These are phyloP conservation scores for Lithophane ornitopus DNA, from an alignment of 2,888 invertebrate genomes.

Conservation along the genomic window DNA sequence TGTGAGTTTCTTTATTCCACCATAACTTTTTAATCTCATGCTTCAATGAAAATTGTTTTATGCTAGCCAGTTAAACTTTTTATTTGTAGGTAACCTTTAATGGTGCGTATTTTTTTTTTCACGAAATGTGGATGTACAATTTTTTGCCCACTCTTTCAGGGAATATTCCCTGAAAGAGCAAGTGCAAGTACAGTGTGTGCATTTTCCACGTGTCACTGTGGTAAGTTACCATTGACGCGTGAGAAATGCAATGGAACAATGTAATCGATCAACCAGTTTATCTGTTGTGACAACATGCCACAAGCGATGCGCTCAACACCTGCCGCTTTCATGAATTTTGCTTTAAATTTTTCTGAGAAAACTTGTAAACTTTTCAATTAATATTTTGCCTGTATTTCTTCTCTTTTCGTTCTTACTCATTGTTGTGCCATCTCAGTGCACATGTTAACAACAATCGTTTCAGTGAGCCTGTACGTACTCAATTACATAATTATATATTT, in stretches of 20 bases:
- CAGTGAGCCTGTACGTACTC: neutral
- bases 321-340: neutral
- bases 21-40: slow-evolving; percentile 1
- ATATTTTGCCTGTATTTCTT: slow-evolving; percentile 11
- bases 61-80: neutral
- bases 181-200: too few relatives aligned
- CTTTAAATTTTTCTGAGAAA: slow-evolving; percentile 2
- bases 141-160: too few relatives aligned
- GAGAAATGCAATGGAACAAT: neutral
- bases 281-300: neutral
- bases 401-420: neutral
- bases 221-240: neutral
- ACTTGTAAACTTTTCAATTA: neutral
- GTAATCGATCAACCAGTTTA: slow-evolving; percentile 24
- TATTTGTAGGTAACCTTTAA: neutral
- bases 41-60: slow-evolving; percentile 7
- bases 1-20: too few relatives aligned
- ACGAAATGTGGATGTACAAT: neutral
- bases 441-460: neutral
- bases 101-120: neutral
- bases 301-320: neutral
- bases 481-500: too few relatives aligned
- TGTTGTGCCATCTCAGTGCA: neutral
- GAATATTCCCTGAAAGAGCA: neutral
- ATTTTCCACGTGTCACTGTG: neutral